Conservation (phyloP, 1,140 invertebrate genomes). For the Hesperophylax magnus region DNA sequence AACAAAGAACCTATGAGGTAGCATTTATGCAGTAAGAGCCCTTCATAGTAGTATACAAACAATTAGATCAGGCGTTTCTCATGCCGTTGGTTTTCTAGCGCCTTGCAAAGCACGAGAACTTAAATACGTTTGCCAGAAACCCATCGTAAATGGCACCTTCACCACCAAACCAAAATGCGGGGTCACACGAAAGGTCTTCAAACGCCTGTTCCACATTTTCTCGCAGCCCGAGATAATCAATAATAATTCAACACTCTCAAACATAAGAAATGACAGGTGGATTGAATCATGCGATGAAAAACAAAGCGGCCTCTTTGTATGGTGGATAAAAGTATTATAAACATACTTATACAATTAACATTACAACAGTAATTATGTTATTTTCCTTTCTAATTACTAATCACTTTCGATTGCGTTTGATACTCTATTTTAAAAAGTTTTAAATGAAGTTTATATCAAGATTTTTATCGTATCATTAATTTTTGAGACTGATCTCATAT, state of each 20-base stretch:
- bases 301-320: not conserved
- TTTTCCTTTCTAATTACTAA: too few species aligned
- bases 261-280: not conserved
- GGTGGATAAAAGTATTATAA: not conserved
- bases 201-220: not conserved
- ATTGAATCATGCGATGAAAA: not conserved
- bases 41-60: too few species aligned
- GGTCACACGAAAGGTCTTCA: constrained; percentile 17
- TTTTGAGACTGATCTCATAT: too few species aligned
- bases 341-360: not conserved
- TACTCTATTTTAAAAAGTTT: too few species aligned
- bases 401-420: too few species aligned
- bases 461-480: too few species aligned
- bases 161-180: constrained; percentile 14
- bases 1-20: too few species aligned
- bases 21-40: too few species aligned
- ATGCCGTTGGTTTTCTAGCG: not conserved
- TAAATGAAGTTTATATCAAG: too few species aligned
- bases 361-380: too few species aligned
- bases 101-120: not conserved
- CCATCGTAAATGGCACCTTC: constrained; percentile 2
- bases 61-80: not conserved
- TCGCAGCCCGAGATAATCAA: not conserved
- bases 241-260: not conserved
- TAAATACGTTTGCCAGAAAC: not conserved